Evolutionary conservation across 2,113 vertebrate species (phyloP).

Genomic region (Murina feae): DNA sequence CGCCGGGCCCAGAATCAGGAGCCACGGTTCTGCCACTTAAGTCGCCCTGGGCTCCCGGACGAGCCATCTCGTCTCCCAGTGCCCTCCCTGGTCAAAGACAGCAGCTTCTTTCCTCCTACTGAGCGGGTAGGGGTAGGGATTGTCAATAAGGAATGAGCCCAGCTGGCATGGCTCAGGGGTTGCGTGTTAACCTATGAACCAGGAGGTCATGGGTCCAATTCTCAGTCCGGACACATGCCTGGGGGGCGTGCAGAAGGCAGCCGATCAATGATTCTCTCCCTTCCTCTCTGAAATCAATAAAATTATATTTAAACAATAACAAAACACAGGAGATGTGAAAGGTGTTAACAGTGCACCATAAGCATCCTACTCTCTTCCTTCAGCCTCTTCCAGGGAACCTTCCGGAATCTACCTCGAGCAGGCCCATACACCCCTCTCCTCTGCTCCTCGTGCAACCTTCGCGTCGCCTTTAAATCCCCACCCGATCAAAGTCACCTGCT

Average conservation of each 20-base stretch:
- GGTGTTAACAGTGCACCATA: background rate
- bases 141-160: background rate
- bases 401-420: background rate
- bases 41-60: background rate
- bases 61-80: background rate
- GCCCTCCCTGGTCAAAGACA: background rate
- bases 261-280: no score
- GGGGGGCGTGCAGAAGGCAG: no score
- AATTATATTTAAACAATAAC: no score
- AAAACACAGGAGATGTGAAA: background rate
- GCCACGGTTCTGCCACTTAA: background rate
- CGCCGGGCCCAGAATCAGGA: background rate
- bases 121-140: rapidly evolving
- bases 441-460: rapidly evolving
- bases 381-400: background rate
- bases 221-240: no score
- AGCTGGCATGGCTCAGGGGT: no score
- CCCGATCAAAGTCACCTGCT: background rate
- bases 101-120: background rate
- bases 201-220: no score
- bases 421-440: background rate
- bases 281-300: no score
- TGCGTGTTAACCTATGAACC: no score
- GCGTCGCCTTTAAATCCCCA: background rate
- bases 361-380: background rate